Evolutionary conservation across 1,140 invertebrate genomes (phyloP).

Genomic region (roundworm (Caenorhabditis elegans)): DNA sequence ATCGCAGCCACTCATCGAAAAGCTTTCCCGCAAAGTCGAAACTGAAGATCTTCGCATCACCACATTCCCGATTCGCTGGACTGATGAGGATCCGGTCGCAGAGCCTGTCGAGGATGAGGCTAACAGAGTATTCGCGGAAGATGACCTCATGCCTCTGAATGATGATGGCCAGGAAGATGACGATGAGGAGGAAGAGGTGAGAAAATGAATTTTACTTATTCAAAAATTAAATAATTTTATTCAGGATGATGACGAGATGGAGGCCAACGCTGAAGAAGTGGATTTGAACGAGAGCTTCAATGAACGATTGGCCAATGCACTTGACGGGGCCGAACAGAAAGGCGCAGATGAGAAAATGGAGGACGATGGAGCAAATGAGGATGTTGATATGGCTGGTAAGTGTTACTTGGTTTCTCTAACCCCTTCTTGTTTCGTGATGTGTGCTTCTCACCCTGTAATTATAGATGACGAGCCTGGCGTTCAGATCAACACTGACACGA

Average conservation of each 20-base stretch:
- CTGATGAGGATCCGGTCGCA: conserved; percentile 46
- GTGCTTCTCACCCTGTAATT: neutral
- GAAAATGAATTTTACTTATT: neutral
- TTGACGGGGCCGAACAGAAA: neutral
- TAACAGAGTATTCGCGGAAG: conserved; percentile 7
- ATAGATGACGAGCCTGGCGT: neutral
- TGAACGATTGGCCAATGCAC: neutral
- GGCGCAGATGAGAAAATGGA: conserved; percentile 15
- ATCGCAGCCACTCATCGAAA: conserved; percentile 84
- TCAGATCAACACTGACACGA: neutral
- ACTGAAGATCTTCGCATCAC: conserved; percentile 58
- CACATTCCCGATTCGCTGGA: conserved; percentile 58
- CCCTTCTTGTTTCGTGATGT: neutral
- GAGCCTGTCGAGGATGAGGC: neutral
- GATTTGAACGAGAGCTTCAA: conserved; percentile 26
- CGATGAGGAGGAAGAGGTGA: conserved; percentile 35
- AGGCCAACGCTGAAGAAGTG: neutral
- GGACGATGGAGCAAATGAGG: neutral
- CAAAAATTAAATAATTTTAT: neutral
- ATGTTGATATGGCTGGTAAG: neutral
- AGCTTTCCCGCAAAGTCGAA: conserved; percentile 67
- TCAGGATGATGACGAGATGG: neutral
- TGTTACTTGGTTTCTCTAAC: neutral
- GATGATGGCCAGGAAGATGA: neutral
- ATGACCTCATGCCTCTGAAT: conserved; percentile 15